Conservation (phyloP, 2,888 invertebrate genomes). For the Meghimatium bilineatum region DNA sequence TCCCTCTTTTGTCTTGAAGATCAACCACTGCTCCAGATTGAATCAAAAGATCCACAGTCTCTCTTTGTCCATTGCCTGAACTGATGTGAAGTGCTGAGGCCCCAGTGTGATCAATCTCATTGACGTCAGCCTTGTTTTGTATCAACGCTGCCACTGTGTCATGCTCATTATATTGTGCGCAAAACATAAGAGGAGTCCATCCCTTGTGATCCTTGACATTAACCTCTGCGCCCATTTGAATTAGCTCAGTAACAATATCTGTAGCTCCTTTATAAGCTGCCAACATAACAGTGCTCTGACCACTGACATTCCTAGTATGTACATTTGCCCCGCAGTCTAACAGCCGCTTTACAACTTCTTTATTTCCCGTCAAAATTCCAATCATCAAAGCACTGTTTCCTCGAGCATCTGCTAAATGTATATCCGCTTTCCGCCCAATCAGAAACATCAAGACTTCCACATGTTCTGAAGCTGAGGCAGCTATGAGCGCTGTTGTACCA, state of each 20-base stretch:
- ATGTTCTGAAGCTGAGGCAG: slow-evolving; percentile 37
- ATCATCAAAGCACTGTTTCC: slow-evolving; percentile 45
- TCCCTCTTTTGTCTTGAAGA: slow-evolving; percentile 62
- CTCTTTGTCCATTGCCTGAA: slow-evolving; percentile 37
- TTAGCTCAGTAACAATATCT: slow-evolving; percentile 26
- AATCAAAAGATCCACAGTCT: slow-evolving; percentile 53
- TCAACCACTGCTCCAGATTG: slow-evolving; percentile 60
- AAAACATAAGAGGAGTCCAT: slow-evolving; percentile 44
- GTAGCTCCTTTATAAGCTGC: slow-evolving; percentile 47
- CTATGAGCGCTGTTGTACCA: slow-evolving; percentile 38
- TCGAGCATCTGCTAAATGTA: slow-evolving; percentile 38
- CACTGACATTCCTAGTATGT: slow-evolving; percentile 44
- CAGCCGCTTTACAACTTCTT: slow-evolving; percentile 56
- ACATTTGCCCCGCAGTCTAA: slow-evolving; percentile 61
- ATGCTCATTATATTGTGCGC: slow-evolving; percentile 41
- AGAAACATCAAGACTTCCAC: slow-evolving; percentile 15
- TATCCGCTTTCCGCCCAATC: slow-evolving; percentile 26
- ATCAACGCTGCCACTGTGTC: slow-evolving; percentile 23
- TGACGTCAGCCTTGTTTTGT: slow-evolving; percentile 20
- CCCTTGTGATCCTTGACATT: slow-evolving; percentile 40
- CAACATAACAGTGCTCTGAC: slow-evolving; percentile 46
- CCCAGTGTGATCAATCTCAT: slow-evolving; percentile 36
- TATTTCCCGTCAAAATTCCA: slow-evolving; percentile 51
- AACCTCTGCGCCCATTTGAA: slow-evolving; percentile 36
- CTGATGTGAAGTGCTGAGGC: slow-evolving; percentile 44